Evolutionary conservation across 2,797 vertebrate species (phyloP), one percentile per base, ranked within the genome.

Genomic region (Brotula barbata): DNA sequence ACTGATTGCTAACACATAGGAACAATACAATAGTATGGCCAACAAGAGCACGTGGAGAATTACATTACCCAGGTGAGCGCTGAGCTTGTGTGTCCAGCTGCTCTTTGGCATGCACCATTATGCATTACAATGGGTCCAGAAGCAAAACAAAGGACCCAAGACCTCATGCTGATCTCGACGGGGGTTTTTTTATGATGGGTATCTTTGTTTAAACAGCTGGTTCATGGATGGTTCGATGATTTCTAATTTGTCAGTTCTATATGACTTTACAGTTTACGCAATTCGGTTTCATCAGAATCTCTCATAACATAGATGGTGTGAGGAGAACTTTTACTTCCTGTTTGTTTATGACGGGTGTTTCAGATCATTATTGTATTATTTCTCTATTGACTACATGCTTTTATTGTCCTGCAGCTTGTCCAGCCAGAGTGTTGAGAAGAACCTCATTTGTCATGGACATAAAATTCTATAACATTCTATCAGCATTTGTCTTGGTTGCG

Each of bases 171-270:
- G 41, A 2, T 20, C 23, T 48, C 58, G 60, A 56, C 33, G 12
- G 7, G 22, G 37, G 43, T 71, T 54, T 53, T 13, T 4, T 11
- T 16, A 43, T 7, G 2, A 1, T 8, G 37, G n/a, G 1, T 36
- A 10, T 22, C 21, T 40, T 13, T 71, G 73, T 73, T 74, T 64
- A 62, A 5, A 73, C 75, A 84, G 70, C 73, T 80, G 77, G 14
- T 3, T 33, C 15, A 50, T 15, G 7, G 45, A 33, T 39, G 54
- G 19, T n/a, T n/a, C n/a, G n/a, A 13, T 22, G 9, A 45, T 53
- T 55, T 49, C n/a, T 37, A 12, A 16, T 33, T 8, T 1, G 39
- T 47, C 12, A 16, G 7, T 41, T 59, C 16, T 10, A 11, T 33
- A 34, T 39, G 17, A 61, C 31, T 46, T 16, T 41, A 45, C 13